Percentiles rank a stretch among this genome's conserved stretches.
Evolutionary conservation across 2,797 vertebrate species (phyloP).

Genomic region (Neosilurus hyrtlii): DNA sequence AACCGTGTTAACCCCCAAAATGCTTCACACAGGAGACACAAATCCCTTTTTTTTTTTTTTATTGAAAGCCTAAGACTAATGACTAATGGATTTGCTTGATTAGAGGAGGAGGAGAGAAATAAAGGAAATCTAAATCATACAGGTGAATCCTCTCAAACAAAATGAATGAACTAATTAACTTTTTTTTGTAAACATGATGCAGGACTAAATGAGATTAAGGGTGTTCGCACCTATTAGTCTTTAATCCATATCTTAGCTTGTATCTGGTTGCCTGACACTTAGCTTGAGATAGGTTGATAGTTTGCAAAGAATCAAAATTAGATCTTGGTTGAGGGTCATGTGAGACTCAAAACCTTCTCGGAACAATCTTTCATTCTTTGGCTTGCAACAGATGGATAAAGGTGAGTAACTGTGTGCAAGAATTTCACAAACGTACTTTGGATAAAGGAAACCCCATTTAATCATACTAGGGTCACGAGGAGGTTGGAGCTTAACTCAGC

Average conservation of each 20-base stretch:
- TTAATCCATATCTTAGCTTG: background rate
- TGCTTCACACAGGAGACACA: background rate
- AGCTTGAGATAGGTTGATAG: background rate
- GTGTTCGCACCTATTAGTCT: background rate
- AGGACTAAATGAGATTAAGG: background rate
- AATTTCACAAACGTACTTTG: background rate
- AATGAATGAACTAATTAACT: background rate
- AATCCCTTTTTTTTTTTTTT: background rate
- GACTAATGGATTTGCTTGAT: conserved; percentile 1
- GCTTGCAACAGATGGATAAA: background rate
- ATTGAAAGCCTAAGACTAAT: conserved; percentile 6
- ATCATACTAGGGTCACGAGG: too few relatives aligned
- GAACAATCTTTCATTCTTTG: background rate
- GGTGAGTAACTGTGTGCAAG: background rate
- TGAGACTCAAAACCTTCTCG: background rate
- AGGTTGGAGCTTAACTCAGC: too few relatives aligned
- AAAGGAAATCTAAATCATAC: background rate
- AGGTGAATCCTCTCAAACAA: background rate
- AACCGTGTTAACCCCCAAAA: conserved; percentile 44
- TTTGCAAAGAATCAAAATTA: background rate
- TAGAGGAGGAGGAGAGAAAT: background rate
- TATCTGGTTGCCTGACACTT: background rate
- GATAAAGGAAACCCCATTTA: background rate
- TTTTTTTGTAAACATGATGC: background rate
- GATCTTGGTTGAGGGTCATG: background rate